These are phyloP conservation scores for Danio aesculapii DNA, from an alignment of 2,797 vertebrate species.

Conservation along the genomic window DNA sequence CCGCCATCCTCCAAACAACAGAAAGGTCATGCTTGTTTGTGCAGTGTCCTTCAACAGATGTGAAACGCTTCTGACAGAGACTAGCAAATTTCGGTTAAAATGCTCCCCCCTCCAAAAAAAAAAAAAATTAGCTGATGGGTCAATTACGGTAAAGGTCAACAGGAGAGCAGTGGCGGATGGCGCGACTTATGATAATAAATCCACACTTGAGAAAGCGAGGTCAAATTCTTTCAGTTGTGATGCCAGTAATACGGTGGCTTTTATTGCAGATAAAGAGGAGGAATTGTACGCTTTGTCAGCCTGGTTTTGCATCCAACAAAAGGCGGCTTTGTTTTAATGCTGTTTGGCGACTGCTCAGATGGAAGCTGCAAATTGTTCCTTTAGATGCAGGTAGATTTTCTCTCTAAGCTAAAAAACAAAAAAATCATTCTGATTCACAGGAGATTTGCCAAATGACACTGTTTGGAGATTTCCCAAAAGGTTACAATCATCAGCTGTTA, in stretches of 20 bases:
- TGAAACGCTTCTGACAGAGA: constrained; percentile 83
- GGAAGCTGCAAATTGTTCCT: constrained; percentile 56
- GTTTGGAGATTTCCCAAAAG: constrained; percentile 86
- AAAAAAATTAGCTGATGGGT: constrained; percentile 84
- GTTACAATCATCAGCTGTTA: constrained; percentile 89
- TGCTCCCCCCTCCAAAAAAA: constrained; percentile 57
- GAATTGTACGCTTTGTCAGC: constrained; percentile 55
- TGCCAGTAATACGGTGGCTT: constrained; percentile 65
- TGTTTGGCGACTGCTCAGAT: constrained; percentile 60
- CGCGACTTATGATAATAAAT: constrained; percentile 71
- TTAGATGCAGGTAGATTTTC: constrained; percentile 77
- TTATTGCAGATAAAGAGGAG: constrained; percentile 61
- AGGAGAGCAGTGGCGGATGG: constrained; percentile 28
- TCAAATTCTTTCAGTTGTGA: constrained; percentile 69
- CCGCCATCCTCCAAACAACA: constrained; percentile 72
- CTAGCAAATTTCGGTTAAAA: constrained; percentile 73
- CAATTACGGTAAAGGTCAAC: constrained; percentile 85
- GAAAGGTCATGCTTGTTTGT: constrained; percentile 85
- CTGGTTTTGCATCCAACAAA: constrained; percentile 60
- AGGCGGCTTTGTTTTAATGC: constrained; percentile 60
- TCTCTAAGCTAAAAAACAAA: constrained; percentile 82
- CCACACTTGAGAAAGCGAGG: constrained; percentile 66
- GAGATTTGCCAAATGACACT: constrained; percentile 81
- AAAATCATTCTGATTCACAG: constrained; percentile 80
- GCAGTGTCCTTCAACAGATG: constrained; percentile 84